Evolutionary conservation across 2,888 invertebrate genomes (phyloP).

Genomic region (Osmoderma eremita): DNA sequence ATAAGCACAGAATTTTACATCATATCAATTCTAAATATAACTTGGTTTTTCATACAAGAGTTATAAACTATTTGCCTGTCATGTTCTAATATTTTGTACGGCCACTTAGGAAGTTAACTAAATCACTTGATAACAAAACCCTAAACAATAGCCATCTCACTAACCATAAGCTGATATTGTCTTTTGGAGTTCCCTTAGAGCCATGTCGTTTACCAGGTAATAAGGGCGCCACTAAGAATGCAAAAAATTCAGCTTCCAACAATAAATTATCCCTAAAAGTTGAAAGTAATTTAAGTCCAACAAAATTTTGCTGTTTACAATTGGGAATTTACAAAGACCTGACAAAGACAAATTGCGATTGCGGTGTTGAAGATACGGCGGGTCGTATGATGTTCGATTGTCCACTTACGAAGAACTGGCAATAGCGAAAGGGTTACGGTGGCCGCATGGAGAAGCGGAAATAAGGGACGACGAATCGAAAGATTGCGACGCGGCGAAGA

Average conservation of each 20-base stretch:
- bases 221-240: constrained; percentile 75
- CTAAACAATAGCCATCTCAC: constrained; percentile 79
- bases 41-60: constrained; percentile 12
- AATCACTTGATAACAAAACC: constrained; percentile 76
- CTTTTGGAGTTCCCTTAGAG: constrained; percentile 64
- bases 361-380: too few relatives aligned
- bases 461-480: too few relatives aligned
- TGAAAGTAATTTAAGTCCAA: neutral
- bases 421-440: too few relatives aligned
- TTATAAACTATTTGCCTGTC: constrained; percentile 66
- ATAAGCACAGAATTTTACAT: too few relatives aligned
- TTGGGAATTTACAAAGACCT: constrained; percentile 78
- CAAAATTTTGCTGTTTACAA: constrained; percentile 66
- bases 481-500: too few relatives aligned
- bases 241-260: constrained; percentile 78
- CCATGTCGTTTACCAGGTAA: constrained; percentile 62
- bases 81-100: constrained; percentile 84
- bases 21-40: too few relatives aligned
- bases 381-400: too few relatives aligned
- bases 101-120: constrained; percentile 75
- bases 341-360: too few relatives aligned
- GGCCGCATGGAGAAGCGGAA: too few relatives aligned
- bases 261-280: constrained; percentile 75
- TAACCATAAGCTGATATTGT: constrained; percentile 72
- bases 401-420: too few relatives aligned